Conservation (phyloP, 2,113 vertebrate genomes). For the Antechinus flavipes region DNA sequence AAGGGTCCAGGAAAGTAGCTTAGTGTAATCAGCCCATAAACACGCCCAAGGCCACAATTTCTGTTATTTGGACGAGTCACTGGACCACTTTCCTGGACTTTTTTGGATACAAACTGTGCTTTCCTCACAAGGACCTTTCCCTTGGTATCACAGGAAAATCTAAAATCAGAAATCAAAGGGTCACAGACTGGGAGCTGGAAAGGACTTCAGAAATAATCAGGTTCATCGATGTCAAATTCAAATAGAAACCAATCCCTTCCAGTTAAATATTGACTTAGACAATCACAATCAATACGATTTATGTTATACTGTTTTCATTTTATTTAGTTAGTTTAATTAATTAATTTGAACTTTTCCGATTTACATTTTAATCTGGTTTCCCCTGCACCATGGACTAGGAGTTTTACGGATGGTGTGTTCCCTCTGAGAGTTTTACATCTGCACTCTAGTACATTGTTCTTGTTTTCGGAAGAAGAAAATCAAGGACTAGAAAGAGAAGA, state of each 20-base stretch:
- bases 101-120: background rate
- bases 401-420: background rate
- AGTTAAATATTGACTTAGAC: background rate
- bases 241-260: background rate
- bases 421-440: background rate
- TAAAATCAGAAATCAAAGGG: background rate
- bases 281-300: background rate
- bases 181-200: background rate
- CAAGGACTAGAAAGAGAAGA: background rate
- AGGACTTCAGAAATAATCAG: background rate
- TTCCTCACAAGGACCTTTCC: background rate
- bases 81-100: too few relatives aligned
- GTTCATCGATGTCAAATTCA: background rate
- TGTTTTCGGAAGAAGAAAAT: background rate
- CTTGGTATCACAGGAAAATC: background rate
- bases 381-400: background rate
- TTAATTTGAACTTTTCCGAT: background rate
- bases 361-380: background rate
- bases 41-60: too few relatives aligned
- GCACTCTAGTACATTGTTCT: background rate
- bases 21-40: background rate
- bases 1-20: background rate
- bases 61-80: too few relatives aligned
- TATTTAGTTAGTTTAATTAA: background rate
- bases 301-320: background rate